A percentile compares a stretch with the other conserved stretches of the same genome.
These are phyloP conservation scores for Chorisops tibialis DNA, from an alignment of 2,888 invertebrate genomes.

Conservation along the genomic window DNA sequence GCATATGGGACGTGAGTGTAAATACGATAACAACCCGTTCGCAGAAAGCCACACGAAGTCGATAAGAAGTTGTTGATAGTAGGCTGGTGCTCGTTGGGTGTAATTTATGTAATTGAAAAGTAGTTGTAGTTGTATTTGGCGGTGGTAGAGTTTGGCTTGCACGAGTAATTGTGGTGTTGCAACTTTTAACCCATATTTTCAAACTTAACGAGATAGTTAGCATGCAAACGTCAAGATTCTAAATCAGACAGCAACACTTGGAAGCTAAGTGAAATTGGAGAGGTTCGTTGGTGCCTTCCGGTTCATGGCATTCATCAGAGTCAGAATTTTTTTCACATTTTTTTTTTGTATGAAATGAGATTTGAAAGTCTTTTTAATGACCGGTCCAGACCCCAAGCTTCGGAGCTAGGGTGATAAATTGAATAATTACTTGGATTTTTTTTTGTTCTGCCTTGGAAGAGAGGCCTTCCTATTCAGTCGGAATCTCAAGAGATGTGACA, in stretches of 20 bases:
- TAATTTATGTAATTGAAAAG: slow-evolving; percentile 19
- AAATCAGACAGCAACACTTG: too few relatives aligned
- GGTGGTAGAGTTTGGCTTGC: too few relatives aligned
- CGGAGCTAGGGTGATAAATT: slow-evolving; percentile 12
- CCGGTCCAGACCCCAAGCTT: neutral
- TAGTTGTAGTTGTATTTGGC: too few relatives aligned
- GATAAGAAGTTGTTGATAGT: slow-evolving; percentile 12
- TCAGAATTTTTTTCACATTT: too few relatives aligned
- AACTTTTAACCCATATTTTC: too few relatives aligned
- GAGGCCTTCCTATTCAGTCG: neutral
- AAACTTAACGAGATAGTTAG: too few relatives aligned
- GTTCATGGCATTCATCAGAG: neutral
- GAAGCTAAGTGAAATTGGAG: neutral
- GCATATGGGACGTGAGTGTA: slow-evolving; percentile 29
- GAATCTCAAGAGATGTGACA: neutral
- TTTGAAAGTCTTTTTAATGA: slow-evolving; percentile 24
- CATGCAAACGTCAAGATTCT: too few relatives aligned
- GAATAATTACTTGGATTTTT: slow-evolving; percentile 18
- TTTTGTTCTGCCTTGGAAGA: neutral
- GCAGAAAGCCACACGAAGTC: neutral
- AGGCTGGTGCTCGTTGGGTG: neutral
- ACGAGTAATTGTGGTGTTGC: too few relatives aligned
- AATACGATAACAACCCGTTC: slow-evolving; percentile 31
- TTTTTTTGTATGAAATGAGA: slow-evolving; percentile 3
- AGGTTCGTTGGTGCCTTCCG: neutral